Conservation (phyloP, 2,888 invertebrate genomes). For the Hylaea fasciaria region DNA sequence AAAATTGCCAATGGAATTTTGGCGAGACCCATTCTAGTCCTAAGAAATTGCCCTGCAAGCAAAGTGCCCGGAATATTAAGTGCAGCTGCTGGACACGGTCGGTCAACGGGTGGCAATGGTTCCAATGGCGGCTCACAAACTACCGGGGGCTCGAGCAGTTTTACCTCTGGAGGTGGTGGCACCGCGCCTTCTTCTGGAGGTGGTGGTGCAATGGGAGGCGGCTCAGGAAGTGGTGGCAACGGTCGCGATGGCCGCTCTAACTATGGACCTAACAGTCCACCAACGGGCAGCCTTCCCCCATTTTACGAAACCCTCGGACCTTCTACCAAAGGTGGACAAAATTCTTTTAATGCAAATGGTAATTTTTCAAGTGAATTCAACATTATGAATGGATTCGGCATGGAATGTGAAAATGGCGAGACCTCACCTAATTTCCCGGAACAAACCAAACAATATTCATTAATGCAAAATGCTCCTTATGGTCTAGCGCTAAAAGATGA, state of each 20-base stretch:
- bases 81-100: slow-evolving; percentile 92
- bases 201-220: slow-evolving; percentile 87
- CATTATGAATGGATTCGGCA: slow-evolving; percentile 88
- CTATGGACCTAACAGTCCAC: slow-evolving; percentile 94
- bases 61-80: slow-evolving; percentile 88
- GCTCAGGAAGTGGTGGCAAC: slow-evolving; percentile 90
- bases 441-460: slow-evolving; percentile 90
- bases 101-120: slow-evolving; percentile 86
- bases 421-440: slow-evolving; percentile 78
- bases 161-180: slow-evolving; percentile 83
- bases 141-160: slow-evolving; percentile 78
- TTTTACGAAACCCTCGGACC: slow-evolving; percentile 92
- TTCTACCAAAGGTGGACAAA: slow-evolving; percentile 89
- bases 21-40: slow-evolving; percentile 81
- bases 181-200: slow-evolving; percentile 86
- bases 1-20: slow-evolving; percentile 86
- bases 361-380: slow-evolving; percentile 88
- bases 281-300: slow-evolving; percentile 94
- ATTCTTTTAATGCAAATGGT: slow-evolving; percentile 88
- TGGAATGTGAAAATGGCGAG: slow-evolving; percentile 91
- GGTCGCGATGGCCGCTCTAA: slow-evolving; percentile 93
- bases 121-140: slow-evolving; percentile 83
- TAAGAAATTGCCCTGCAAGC: slow-evolving; percentile 82
- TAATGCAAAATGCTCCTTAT: slow-evolving; percentile 93
- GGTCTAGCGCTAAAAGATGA: slow-evolving; percentile 92